Evolutionary conservation across 2,888 invertebrate species (phyloP).

Genomic region (Eupithecia subumbrata): DNA sequence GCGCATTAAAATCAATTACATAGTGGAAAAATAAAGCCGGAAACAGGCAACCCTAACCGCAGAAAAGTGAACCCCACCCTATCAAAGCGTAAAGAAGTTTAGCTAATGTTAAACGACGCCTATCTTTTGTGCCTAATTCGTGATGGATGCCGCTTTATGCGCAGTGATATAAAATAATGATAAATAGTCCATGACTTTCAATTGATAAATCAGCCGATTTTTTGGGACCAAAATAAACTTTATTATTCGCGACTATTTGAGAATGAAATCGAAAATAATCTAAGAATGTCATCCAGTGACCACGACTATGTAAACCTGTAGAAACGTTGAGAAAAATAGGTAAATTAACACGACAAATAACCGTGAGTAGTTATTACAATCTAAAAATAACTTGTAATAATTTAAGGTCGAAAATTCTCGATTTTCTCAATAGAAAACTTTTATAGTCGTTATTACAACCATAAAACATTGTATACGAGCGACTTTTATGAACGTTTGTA

Average conservation of each 20-base stretch:
- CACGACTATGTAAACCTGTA: neutral
- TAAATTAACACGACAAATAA: neutral
- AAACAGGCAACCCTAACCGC: conserved; percentile 32
- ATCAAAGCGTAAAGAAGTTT: conserved; percentile 84
- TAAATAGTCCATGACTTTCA: conserved; percentile 2
- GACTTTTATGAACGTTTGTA: conserved; percentile 29
- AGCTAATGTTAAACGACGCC: conserved; percentile 82
- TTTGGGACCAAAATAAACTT: neutral
- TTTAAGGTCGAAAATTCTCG: conserved; percentile 5
- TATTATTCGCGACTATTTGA: neutral
- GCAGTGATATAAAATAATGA: conserved; percentile 57
- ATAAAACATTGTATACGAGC: conserved; percentile 42
- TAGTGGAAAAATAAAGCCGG: neutral
- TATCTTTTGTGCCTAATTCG: conserved; percentile 80
- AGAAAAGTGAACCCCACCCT: conserved; percentile 47
- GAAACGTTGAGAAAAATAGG: neutral
- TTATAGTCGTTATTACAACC: conserved; percentile 65
- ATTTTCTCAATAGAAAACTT: conserved; percentile 54
- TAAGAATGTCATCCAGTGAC: neutral
- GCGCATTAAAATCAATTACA: neutral
- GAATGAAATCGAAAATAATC: neutral
- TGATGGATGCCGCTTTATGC: conserved; percentile 78
- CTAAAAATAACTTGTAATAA: neutral
- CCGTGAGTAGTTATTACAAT: neutral
- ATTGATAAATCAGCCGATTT: neutral